Evolutionary conservation across 2,888 invertebrate genomes (phyloP).

Genomic region (Megamerina dolium): DNA sequence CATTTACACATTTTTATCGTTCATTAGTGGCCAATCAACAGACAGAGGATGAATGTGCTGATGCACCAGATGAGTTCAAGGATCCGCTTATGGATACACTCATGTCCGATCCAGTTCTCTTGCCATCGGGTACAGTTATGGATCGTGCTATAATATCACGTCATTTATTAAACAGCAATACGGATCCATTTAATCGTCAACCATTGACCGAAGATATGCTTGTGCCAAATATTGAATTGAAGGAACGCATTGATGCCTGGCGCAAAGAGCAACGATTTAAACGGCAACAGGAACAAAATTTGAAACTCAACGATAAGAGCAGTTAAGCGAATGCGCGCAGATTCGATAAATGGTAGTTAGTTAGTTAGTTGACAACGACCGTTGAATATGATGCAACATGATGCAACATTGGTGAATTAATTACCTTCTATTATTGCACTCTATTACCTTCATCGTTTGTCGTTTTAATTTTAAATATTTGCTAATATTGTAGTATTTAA

Average conservation of each 20-base stretch:
- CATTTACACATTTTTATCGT: no score
- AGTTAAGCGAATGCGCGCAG: slow-evolving; percentile 32
- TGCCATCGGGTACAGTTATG: slow-evolving; percentile 91
- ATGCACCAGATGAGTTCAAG: slow-evolving; percentile 93
- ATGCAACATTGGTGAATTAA: no score
- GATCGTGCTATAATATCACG: slow-evolving; percentile 89
- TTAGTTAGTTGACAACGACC: background rate
- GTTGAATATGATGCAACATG: background rate
- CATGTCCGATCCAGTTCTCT: slow-evolving; percentile 90
- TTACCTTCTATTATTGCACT: no score
- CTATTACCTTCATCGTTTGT: no score
- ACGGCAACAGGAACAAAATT: slow-evolving; percentile 35
- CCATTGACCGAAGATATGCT: slow-evolving; percentile 91
- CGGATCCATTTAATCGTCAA: slow-evolving; percentile 97
- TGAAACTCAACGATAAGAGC: slow-evolving; percentile 39
- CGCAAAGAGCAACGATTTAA: slow-evolving; percentile 64
- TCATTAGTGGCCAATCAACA: slow-evolving; percentile 79
- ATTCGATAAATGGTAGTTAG: no score
- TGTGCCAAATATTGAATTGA: slow-evolving; percentile 78
- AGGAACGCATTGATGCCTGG: slow-evolving; percentile 81
- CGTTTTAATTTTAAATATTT: no score
- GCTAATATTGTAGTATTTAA: no score
- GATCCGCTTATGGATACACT: slow-evolving; percentile 97
- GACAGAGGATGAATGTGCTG: slow-evolving; percentile 86
- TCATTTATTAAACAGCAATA: slow-evolving; percentile 90